Conservation (phyloP, 2,113 vertebrate species). For the Bujurquina vittata region DNA sequence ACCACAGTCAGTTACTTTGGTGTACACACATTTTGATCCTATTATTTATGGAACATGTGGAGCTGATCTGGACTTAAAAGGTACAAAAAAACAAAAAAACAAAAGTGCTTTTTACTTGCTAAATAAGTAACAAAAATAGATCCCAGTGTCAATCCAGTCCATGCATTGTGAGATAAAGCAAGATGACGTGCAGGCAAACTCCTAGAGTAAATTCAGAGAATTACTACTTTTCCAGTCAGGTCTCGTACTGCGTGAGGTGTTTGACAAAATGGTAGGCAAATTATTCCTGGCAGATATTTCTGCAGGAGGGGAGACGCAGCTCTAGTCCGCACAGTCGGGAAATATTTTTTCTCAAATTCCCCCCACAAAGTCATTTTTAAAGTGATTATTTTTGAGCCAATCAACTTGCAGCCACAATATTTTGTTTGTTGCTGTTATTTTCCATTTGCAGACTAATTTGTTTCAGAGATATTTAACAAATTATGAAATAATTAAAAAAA, state of each 20-base stretch:
- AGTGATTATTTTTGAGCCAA: not conserved
- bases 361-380: not conserved
- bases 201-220: not conserved
- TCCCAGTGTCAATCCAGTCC: not conserved
- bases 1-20: not conserved
- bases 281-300: slow-evolving; percentile 39
- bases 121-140: slow-evolving; percentile 4
- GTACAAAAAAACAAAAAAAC: not conserved
- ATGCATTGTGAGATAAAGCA: not conserved
- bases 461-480: not conserved
- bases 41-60: not conserved
- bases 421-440: not conserved
- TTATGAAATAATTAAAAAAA: not conserved
- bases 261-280: slow-evolving; percentile 44
- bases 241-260: slow-evolving; percentile 11
- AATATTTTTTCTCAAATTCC: not conserved
- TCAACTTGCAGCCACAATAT: not conserved
- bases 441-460: not conserved
- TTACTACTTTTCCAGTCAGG: slow-evolving; percentile 1
- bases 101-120: not conserved
- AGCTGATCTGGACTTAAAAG: not conserved
- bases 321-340: slow-evolving; percentile 1
- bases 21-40: not conserved
- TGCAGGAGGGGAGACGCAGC: not conserved
- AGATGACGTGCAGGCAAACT: not conserved